Percentiles rank a stretch among this genome's conserved stretches.
Evolutionary conservation across 2,888 invertebrate genomes (phyloP).

Genomic region (Clitarchus hookeri): DNA sequence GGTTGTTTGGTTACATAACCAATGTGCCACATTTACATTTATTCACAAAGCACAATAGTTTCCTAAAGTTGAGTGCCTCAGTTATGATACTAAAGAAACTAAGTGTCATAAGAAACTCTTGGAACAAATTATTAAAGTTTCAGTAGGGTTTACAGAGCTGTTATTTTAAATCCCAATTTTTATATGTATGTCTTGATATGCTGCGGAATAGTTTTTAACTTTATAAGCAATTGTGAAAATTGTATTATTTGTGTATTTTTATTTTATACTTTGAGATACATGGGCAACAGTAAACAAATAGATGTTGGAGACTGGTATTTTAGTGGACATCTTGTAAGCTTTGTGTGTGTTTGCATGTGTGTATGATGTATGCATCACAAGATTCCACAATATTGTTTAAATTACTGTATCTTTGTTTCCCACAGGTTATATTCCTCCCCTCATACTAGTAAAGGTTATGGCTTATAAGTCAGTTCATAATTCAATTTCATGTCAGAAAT

Average conservation of each 20-base stretch:
- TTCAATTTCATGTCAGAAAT: too few species aligned
- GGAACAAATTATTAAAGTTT: conserved; percentile 43
- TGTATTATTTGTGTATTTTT: conserved; percentile 21
- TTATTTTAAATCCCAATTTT: conserved; percentile 45
- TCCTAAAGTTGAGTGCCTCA: conserved; percentile 46
- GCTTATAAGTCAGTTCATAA: background rate
- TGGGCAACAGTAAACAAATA: conserved; percentile 3
- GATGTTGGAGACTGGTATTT: background rate
- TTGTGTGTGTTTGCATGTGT: conserved; percentile 14
- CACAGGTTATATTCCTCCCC: background rate
- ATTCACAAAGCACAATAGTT: conserved; percentile 44
- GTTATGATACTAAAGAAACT: conserved; percentile 41
- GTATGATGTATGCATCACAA: background rate
- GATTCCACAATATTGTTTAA: background rate
- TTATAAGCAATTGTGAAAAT: conserved; percentile 20
- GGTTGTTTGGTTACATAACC: conserved; percentile 6
- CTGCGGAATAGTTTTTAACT: conserved; percentile 15
- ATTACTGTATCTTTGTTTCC: background rate
- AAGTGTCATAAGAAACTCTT: conserved; percentile 42
- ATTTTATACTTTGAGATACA: conserved; percentile 27
- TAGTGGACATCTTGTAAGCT: conserved; percentile 14
- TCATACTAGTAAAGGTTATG: background rate
- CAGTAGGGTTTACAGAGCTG: conserved; percentile 44
- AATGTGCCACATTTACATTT: conserved; percentile 36
- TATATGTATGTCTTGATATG: conserved; percentile 37